Base-by-base conservation (phyloP, 2,888 invertebrate genomes). In the Rhagonycha lutea region DNA sequence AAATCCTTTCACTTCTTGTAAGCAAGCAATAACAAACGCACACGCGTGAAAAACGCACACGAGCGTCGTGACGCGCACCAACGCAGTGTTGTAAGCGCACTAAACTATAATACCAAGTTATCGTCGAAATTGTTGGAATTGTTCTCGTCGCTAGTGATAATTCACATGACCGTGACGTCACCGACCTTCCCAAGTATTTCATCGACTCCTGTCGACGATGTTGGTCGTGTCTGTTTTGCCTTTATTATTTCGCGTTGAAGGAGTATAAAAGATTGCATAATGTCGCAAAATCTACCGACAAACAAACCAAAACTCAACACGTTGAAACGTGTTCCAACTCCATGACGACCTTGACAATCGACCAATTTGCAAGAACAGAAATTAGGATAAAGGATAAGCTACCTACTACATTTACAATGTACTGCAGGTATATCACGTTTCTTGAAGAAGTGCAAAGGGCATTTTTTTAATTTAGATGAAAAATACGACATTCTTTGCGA, bases 131-230 rank as follows among this genome's bases (percentile, higher is more conserved):
- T 83, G 84, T 85, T 86, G 84, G 82, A 86, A 86, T 87, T 86
- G 86, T 86, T 86, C 78, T 78, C 79, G 82, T 82, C 80, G 83
- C 83, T 84, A 84, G 83, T 85, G 86, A 85, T 86, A 86, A 85
- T 83, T 86, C 86, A 86, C 86, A 86, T 86, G 86, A 86, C 85
- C 82, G 69, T 85, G 85, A 86, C 86, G 86, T 86, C 86, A 86
- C 69, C 75, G 80, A 75, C 82, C 82, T 83, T 83, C 83, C 83
- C 80, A 79, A 76, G 80, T 81, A 79, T 78, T 79, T 78, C 79
- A 78, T 72, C 70, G 77, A 77, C 68, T 69, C 69, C 72, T 72
- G 47, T 62, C 69, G 70, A 69, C 70, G 63, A 74, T 47, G 23
- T 47, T n/a, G 8, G 60, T 68, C 61, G 26, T 47, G 28, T 67